Evolutionary conservation across 2,113 vertebrate genomes (phyloP).

Genomic region (Indicator maculatus): DNA sequence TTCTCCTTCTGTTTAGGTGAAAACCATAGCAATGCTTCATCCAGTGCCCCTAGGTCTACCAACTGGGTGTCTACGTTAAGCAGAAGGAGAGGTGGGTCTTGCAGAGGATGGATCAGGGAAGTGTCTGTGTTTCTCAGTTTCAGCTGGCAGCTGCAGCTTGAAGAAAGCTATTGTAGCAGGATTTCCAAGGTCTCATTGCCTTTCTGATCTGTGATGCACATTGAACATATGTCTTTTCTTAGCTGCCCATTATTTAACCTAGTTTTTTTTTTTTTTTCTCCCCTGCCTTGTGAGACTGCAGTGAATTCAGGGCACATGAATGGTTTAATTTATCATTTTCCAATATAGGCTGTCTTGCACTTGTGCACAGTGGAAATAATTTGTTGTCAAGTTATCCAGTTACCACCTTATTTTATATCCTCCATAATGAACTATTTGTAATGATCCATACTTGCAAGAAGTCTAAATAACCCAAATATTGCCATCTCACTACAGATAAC

Average conservation of each 20-base stretch:
- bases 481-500: conserved; percentile 26
- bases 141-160: not conserved
- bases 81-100: not conserved
- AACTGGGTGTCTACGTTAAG: not conserved
- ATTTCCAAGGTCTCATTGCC: not conserved
- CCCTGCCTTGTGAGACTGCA: not conserved
- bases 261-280: not conserved
- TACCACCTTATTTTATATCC: conserved; percentile 41
- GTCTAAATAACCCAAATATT: conserved; percentile 54
- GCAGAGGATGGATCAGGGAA: not conserved
- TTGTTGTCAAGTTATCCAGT: conserved; percentile 60
- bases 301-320: conserved; percentile 17
- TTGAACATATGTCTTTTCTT: conserved; percentile 60
- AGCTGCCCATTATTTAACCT: conserved; percentile 55
- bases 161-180: conserved; percentile 38
- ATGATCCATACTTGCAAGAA: conserved; percentile 22
- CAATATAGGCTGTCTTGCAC: conserved; percentile 23
- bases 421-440: conserved; percentile 36
- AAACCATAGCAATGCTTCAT: not conserved
- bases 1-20: no score
- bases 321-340: conserved; percentile 51
- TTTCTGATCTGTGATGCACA: conserved; percentile 30
- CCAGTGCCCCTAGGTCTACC: rapidly evolving
- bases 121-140: not conserved
- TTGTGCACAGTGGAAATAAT: conserved; percentile 35